Percentiles rank a stretch among this genome's conserved stretches.
These are phyloP conservation scores for Sebastes oblongus DNA, from an alignment of 2,797 vertebrate species.

Conservation along the genomic window DNA sequence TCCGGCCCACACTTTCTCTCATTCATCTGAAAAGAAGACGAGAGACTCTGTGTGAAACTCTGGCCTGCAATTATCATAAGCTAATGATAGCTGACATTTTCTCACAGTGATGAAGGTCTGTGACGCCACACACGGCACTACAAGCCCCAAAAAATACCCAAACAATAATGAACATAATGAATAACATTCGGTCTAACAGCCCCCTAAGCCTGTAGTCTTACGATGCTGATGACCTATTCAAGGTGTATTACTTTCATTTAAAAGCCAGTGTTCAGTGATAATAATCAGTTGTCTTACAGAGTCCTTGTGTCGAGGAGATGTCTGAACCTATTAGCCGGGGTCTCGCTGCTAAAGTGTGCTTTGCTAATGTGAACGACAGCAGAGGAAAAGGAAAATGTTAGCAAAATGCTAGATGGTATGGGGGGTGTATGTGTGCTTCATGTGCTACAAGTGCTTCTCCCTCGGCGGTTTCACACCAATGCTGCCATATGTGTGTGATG, in stretches of 20 bases:
- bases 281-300: slow-evolving; percentile 43
- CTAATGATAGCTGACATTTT: slow-evolving; percentile 68
- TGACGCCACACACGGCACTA: slow-evolving; percentile 19
- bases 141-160: background rate
- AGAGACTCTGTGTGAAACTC: slow-evolving; percentile 22
- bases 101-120: slow-evolving; percentile 54
- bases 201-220: slow-evolving; percentile 16
- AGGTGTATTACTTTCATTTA: slow-evolving; percentile 69
- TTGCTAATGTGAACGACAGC: slow-evolving; percentile 50
- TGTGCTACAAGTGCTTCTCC: slow-evolving; percentile 18
- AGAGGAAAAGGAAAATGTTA: slow-evolving; percentile 30
- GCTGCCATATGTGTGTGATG: slow-evolving; percentile 36
- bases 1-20: slow-evolving; percentile 22
- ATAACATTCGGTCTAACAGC: slow-evolving; percentile 43
- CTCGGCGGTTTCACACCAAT: slow-evolving; percentile 17
- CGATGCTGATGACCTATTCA: slow-evolving; percentile 72
- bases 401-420: slow-evolving; percentile 8
- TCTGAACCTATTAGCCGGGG: slow-evolving; percentile 49
- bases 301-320: slow-evolving; percentile 31
- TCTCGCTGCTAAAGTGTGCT: slow-evolving; percentile 11
- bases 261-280: slow-evolving; percentile 48
- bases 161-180: slow-evolving; percentile 40
- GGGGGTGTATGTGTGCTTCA: background rate
- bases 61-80: slow-evolving; percentile 12
- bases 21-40: slow-evolving; percentile 35